These are phyloP conservation scores for Gonatopus flavifemur DNA, from an alignment of 1,140 invertebrate species.

Conservation along the genomic window DNA sequence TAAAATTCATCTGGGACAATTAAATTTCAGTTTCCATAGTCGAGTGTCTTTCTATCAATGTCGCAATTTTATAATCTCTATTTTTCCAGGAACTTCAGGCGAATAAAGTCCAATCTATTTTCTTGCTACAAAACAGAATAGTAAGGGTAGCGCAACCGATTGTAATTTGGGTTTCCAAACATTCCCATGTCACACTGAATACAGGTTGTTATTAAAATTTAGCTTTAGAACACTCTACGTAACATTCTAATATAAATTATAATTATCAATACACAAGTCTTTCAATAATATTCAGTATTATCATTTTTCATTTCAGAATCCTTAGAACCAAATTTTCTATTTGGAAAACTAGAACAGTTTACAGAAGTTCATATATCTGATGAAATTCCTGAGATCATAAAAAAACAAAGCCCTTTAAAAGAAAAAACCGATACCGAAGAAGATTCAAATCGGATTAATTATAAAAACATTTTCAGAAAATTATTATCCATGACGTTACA, in stretches of 20 bases:
- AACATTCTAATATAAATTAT: background rate
- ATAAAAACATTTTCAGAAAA: too few species aligned
- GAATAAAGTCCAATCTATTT: conserved; percentile 42
- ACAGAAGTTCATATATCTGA: conserved; percentile 46
- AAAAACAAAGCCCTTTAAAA: background rate
- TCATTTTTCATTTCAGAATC: conserved; percentile 31
- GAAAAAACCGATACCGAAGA: too few species aligned
- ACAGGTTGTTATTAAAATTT: conserved; percentile 26
- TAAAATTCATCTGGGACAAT: too few species aligned
- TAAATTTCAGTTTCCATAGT: too few species aligned
- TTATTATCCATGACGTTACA: too few species aligned
- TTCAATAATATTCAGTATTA: conserved; percentile 8
- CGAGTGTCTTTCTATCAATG: background rate
- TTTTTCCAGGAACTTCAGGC: conserved; percentile 42
- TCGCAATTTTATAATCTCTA: background rate
- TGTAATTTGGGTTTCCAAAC: conserved; percentile 50
- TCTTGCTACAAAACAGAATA: conserved; percentile 46
- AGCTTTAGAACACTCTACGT: background rate
- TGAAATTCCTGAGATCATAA: background rate
- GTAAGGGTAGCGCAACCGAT: conserved; percentile 44
- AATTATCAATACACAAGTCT: conserved; percentile 1
- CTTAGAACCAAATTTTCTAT: conserved; percentile 34
- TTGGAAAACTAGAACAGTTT: conserved; percentile 40
- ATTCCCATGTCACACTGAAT: conserved; percentile 38
- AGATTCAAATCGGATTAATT: too few species aligned